These are phyloP conservation scores for Karalla daura DNA, from an alignment of 2,797 vertebrate genomes.

Conservation along the genomic window DNA sequence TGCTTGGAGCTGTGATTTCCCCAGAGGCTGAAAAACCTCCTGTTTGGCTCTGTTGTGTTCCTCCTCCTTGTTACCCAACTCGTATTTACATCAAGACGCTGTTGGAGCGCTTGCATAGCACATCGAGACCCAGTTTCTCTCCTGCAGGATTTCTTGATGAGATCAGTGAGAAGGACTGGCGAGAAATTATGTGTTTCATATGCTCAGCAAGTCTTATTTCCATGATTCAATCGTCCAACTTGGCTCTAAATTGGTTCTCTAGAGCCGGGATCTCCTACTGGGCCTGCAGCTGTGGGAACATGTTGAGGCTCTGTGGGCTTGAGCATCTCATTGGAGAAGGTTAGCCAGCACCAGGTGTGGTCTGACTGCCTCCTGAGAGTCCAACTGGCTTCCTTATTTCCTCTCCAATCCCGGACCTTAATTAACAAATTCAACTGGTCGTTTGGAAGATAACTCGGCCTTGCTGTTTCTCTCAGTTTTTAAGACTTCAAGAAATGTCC, in stretches of 20 bases:
- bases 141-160: conserved; percentile 62
- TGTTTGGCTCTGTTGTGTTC: conserved; percentile 47
- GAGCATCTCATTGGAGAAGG: conserved; percentile 52
- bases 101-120: conserved; percentile 57
- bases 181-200: conserved; percentile 65
- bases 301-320: conserved; percentile 46
- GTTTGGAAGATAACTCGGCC: conserved; percentile 67
- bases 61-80: conserved; percentile 62
- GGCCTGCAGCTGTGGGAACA: conserved; percentile 66
- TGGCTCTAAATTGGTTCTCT: conserved; percentile 66
- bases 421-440: conserved; percentile 71
- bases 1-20: conserved; percentile 62
- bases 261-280: conserved; percentile 58
- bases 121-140: conserved; percentile 64
- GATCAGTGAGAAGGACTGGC: conserved; percentile 55
- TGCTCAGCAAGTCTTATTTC: conserved; percentile 57
- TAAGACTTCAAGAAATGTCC: conserved; percentile 51
- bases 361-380: conserved; percentile 47
- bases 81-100: conserved; percentile 58
- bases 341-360: conserved; percentile 69
- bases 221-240: conserved; percentile 60
- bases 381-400: conserved; percentile 49
- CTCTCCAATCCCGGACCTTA: conserved; percentile 42
- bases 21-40: conserved; percentile 42
- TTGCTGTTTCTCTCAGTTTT: conserved; percentile 51